Base-by-base conservation (phyloP, 92 coral and sea anemone genomes). In the Epizoanthus scotinus region DNA sequence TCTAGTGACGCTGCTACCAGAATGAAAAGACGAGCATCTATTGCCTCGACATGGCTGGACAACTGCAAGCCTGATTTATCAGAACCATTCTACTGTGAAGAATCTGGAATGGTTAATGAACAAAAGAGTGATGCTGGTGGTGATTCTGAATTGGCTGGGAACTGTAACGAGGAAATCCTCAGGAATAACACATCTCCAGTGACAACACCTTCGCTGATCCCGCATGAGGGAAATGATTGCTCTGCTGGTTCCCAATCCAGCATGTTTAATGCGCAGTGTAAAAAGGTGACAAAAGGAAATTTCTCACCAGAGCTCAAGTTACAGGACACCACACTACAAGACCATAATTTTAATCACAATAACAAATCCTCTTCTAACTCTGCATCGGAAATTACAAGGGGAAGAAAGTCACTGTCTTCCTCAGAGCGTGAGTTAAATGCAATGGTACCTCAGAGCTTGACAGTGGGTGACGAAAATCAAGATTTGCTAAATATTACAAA, bases 31-130 rank as follows among this genome's bases (percentile, higher is more conserved):
- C 88, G 88, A 22, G 81, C 83, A 36, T 50, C 87, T 15, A 78
- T 91, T 47, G 82, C 94, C 59, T 63, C 90, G 22, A 79, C 86
- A 42, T 91, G 94, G 94, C 85, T 91, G 19, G 85, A 91, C 63
- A 91, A 91, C 40, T 81, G 63, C 57, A 82, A 85, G 49, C 86
- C 91, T 54, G 87, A 87, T 15, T 53, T 89, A n/a, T 42, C 86
- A 1, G 29, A 38, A 5, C 64, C 69, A 31, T 1, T 61, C 5
- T 40, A 53, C 18, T 25, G 38, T 29, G n/a, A 5, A 22, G 50
- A 36, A 18, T 29, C 22, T 49, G 12, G 71, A 44, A 9, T 19
- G 8, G 34, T 49, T 55, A 9, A 21, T 64, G 83, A 56, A 47
- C 34, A 52, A 17, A 34, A 26, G 42, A 75, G 54, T 71, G 42